Conservation (phyloP, 2,797 vertebrate species). For the Moxostoma hubbsi region DNA sequence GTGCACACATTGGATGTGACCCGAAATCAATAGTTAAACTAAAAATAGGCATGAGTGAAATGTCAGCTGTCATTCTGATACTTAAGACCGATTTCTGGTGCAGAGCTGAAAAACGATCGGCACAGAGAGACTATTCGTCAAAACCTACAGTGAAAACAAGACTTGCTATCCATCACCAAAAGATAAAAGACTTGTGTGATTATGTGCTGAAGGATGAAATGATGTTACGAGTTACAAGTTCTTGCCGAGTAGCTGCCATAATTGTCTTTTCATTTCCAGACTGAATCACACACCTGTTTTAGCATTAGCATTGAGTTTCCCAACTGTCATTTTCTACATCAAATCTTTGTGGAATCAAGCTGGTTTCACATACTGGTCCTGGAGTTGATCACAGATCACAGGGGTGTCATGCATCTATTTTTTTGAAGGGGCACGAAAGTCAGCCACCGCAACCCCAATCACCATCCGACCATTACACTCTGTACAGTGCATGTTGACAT, state of each 20-base stretch:
- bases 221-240: conserved; percentile 19
- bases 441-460: no score
- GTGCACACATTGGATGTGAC: conserved; percentile 46
- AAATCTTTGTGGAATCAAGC: background rate
- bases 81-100: conserved; percentile 50
- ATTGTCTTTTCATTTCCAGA: background rate
- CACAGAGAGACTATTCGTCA: conserved; percentile 38
- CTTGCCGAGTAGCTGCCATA: conserved; percentile 5
- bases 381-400: background rate
- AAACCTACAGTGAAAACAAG: conserved; percentile 9
- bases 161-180: conserved; percentile 64
- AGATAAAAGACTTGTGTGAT: conserved; percentile 78
- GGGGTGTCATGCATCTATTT: no score
- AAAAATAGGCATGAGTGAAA: conserved; percentile 59
- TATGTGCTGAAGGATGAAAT: conserved; percentile 56
- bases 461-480: no score
- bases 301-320: background rate
- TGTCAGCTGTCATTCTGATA: conserved; percentile 55
- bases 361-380: background rate
- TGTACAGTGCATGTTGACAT: no score
- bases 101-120: conserved; percentile 32
- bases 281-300: conserved; percentile 9
- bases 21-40: conserved; percentile 51
- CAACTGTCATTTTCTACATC: background rate
- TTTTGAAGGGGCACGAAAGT: no score